Base-by-base conservation (phyloP, 2,797 vertebrate genomes). In the Coregonus suidteri region DNA sequence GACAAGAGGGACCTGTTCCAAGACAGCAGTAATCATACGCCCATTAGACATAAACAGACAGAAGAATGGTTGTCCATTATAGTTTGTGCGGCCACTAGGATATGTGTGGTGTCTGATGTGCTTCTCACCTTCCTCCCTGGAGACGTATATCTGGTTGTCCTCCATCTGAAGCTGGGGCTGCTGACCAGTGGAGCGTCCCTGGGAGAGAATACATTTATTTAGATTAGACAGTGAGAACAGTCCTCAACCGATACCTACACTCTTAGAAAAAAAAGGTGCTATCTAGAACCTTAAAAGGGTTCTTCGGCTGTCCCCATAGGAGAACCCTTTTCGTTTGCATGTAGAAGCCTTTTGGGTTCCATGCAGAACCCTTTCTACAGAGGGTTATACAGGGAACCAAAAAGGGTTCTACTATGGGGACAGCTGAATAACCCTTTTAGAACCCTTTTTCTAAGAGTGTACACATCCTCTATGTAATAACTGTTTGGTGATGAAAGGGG, bases 131-230 rank as follows among this genome's bases (percentile, higher is more conserved):
- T 95, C 93, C 0, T 95, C 93, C 85, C 92, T 90, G 0, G 97
- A 95, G 79, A 90, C 93, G 41, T 99, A 98, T 35, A 99, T 95
- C 73, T 95, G 92, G 82, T 99, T 99, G 72, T 97, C 95, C 0
- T 97, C 95, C 97, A 99, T 97, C 74, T 94, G 92, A 83, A 92
- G 77, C 30, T 77, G 65, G 20, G 54, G 64, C 7, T 30, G 25
- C 70, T 7, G 15, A 1, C 62, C 73, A 3, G 47, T 75, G 64
- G 74, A 82, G 72, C 62, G 80, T 4, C 72, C 81, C 93, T 87
- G 81, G 75, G 62, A 84, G 1, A 79, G 37, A 80, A 14, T 64
- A 25, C 73, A 51, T 20, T 47, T n/a, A 70, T 41, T 41, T 3
- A 70, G 6, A 47, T 59, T n/a, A 70, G 68, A 4, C 15, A 31